Percentiles rank a stretch among this genome's conserved stretches.
Evolutionary conservation across 1,140 invertebrate genomes (phyloP).

Genomic region (Sitophilus oryzae): DNA sequence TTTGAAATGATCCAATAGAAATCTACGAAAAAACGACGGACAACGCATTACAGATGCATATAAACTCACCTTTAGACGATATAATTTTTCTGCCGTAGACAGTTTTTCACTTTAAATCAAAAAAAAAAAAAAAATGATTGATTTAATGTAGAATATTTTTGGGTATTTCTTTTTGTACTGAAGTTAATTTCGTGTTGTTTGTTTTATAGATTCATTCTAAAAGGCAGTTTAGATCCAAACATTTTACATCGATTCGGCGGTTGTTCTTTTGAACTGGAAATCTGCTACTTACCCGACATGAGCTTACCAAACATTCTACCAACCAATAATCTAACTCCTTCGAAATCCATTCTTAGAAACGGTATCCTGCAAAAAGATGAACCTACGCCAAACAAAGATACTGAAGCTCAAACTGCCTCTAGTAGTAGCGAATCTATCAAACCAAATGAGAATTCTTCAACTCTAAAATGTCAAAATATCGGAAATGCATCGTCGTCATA

Average conservation of each 20-base stretch:
- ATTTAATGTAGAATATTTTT: no score
- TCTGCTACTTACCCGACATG: conserved; percentile 56
- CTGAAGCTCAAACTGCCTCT: background rate
- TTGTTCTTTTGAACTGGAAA: conserved; percentile 75
- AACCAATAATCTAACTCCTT: conserved; percentile 21
- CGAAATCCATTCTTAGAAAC: conserved; percentile 33
- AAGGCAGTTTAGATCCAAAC: conserved; percentile 53
- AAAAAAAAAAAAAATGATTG: no score
- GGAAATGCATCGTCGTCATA: conserved; percentile 41
- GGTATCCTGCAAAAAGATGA: conserved; percentile 8
- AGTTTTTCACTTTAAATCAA: no score
- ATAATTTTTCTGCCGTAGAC: no score
- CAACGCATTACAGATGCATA: no score
- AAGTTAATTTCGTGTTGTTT: conserved; percentile 4
- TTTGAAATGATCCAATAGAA: no score
- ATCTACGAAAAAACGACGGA: no score
- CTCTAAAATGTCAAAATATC: no score
- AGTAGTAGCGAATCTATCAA: background rate
- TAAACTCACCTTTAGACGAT: no score
- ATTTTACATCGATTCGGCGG: conserved; percentile 40
- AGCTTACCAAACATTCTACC: conserved; percentile 31
- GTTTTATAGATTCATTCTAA: conserved; percentile 55
- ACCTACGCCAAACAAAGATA: background rate
- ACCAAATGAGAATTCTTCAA: no score
- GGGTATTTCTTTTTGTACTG: conserved; percentile 1